Conservation (phyloP, 2,888 invertebrate genomes). For the Coenonympha arcania region DNA sequence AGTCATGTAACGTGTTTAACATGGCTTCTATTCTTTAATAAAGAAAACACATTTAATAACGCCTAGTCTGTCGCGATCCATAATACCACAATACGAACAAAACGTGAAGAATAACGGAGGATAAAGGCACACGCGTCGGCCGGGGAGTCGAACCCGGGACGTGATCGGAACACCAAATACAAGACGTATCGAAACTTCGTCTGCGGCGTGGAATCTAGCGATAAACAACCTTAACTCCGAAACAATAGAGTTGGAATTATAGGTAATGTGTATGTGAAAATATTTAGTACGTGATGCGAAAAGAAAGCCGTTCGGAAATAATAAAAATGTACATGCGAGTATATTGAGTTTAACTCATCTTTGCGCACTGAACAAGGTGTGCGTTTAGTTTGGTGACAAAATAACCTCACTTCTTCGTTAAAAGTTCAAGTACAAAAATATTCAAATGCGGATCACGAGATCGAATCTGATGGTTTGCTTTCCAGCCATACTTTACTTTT, state of each 20-base stretch:
- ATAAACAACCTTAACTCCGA: slow-evolving; percentile 36
- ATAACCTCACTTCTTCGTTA: too few species aligned
- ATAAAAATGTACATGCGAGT: slow-evolving; percentile 29
- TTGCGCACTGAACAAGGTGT: too few species aligned
- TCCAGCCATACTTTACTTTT: too few species aligned
- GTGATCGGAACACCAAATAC: slow-evolving; percentile 58
- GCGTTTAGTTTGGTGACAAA: too few species aligned
- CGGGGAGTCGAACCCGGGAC: slow-evolving; percentile 52
- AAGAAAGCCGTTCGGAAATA: slow-evolving; percentile 41
- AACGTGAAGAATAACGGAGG: slow-evolving; percentile 57
- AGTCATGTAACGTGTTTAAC: too few species aligned
- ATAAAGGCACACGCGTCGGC: slow-evolving; percentile 37
- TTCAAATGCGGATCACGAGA: too few species aligned
- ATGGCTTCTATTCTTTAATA: too few species aligned
- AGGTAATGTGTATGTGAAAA: slow-evolving; percentile 29
- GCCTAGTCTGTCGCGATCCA: slow-evolving; percentile 43
- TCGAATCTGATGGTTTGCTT: too few species aligned
- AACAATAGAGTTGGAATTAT: neutral
- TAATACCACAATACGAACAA: slow-evolving; percentile 62
- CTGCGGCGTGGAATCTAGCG: slow-evolving; percentile 7
- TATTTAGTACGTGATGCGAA: slow-evolving; percentile 51
- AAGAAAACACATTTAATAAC: slow-evolving; percentile 48
- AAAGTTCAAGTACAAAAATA: too few species aligned
- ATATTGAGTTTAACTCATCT: too few species aligned
- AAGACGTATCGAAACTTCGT: slow-evolving; percentile 22